These are phyloP conservation scores for Enteromius treurensis DNA, from an alignment of 2,797 vertebrate species.

Conservation along the genomic window DNA sequence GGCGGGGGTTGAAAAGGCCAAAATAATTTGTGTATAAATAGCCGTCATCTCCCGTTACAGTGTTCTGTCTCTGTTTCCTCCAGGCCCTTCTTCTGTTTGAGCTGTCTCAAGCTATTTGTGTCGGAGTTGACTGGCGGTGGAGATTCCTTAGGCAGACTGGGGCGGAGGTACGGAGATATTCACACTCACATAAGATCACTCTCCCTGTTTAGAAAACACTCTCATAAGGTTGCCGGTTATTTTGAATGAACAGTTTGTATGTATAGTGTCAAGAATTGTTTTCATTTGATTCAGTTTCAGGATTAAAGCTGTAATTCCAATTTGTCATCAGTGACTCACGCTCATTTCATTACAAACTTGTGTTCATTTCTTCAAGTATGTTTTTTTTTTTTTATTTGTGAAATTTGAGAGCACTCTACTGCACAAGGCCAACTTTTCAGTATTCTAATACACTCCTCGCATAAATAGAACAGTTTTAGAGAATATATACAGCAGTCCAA, in stretches of 20 bases:
- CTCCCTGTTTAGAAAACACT: slow-evolving; percentile 9
- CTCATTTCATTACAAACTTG: background rate
- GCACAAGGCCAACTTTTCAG: background rate
- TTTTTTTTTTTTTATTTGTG: background rate
- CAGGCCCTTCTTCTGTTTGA: slow-evolving; percentile 42
- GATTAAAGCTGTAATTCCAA: background rate
- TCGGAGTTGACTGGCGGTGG: slow-evolving; percentile 60
- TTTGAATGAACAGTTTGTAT: background rate
- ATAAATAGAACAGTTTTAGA: background rate
- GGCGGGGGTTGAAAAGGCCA: slow-evolving; percentile 26
- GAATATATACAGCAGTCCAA: background rate
- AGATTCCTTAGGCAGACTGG: slow-evolving; percentile 37
- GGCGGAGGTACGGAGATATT: slow-evolving; percentile 32
- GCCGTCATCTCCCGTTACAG: slow-evolving; percentile 75
- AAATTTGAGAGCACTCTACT: background rate
- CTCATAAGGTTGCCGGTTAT: background rate
- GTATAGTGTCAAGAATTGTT: background rate
- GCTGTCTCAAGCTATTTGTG: slow-evolving; percentile 68
- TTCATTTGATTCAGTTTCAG: background rate
- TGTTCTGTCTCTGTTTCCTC: slow-evolving; percentile 45
- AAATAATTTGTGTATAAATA: slow-evolving; percentile 80
- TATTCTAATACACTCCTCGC: background rate
- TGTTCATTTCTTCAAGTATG: background rate
- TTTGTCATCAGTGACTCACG: background rate
- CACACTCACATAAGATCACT: slow-evolving; percentile 27